phyloP scores from a whole-genome alignment of 2,797 vertebrate genomes.

The Chiroxiphia lanceolata region DNA sequence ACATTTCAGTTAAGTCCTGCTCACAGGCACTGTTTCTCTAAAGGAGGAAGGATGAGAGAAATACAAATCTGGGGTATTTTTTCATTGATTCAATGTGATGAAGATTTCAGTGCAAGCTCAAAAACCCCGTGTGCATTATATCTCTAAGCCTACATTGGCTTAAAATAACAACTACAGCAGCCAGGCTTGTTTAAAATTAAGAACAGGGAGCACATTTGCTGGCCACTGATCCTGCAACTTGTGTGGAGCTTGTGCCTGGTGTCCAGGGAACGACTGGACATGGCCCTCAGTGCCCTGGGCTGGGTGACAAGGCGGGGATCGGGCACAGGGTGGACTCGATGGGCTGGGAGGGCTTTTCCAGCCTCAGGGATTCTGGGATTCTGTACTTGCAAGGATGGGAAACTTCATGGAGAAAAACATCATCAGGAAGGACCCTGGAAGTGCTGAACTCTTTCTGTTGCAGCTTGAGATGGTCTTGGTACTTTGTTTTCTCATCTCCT shows the following conservation, averaged over 20 bases:
- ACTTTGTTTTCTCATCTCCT: neutral
- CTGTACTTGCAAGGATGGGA: neutral
- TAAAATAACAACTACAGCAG: neutral
- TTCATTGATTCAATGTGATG: neutral
- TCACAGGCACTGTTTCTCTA: neutral
- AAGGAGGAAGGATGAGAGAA: neutral
- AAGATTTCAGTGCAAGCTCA: neutral
- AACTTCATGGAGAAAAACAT: neutral
- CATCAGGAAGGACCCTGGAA: neutral
- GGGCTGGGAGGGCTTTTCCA: neutral
- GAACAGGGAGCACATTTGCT: neutral
- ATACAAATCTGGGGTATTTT: neutral
- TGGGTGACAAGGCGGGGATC: neutral
- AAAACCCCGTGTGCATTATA: neutral
- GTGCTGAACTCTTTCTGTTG: neutral
- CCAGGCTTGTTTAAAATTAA: neutral
- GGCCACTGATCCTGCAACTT: neutral
- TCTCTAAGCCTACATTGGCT: neutral
- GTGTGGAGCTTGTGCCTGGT: neutral
- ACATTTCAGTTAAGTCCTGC: neutral
- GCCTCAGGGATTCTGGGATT: neutral
- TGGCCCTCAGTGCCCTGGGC: neutral
- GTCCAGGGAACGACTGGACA: rapidly evolving
- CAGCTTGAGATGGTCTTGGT: neutral
- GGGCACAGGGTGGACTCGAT: neutral